Evolutionary conservation across 2,888 invertebrate species (phyloP), one percentile per base, ranked within the genome.

Genomic region (Cephus pygmeus): DNA sequence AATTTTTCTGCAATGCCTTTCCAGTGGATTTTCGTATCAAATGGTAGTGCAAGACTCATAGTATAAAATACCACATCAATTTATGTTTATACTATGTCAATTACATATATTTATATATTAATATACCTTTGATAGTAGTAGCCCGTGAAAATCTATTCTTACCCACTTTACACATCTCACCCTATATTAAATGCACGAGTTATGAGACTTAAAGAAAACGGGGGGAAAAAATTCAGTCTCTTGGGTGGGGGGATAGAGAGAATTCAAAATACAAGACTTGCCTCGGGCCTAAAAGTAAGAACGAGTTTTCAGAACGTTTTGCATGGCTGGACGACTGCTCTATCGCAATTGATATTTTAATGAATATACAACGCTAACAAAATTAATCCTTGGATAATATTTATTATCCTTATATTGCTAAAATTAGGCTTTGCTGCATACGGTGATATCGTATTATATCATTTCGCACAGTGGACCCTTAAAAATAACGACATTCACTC

Each of bases 161-260:
- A 80, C 81, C 78, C 82, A 79, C 81, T 40, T 75, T 79, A 75
- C 79, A 79, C 77, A 76, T 77, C 77, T 78, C 69, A 74, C 68
- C 80, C 81, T 74, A 80, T 85, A 85, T 80, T 85, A 85, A 85
- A 85, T 85, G 82, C 79, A 84, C 81, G 80, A 56, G 23, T 56
- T 15, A 23, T 56, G 56, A 56, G 56, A 56, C 23, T 80, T 83
- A 81, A 84, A 82, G 82, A 85, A 84, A 82, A 79, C 81, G 85
- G 80, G 82, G 81, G 81, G 81, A 75, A 80, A 79, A 75, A 79
- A 80, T 81, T 85, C 86, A 85, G 84, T 84, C 86, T 85, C 84
- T 56, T 84, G 82, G 79, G 80, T 71, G 71, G 33, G 31, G 31
- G 1, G 12, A 12, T 33, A 31, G 12, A 71, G 31, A 33, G 31